Base-by-base conservation (phyloP, 1,140 invertebrate species). In the Forficula auricularia region DNA sequence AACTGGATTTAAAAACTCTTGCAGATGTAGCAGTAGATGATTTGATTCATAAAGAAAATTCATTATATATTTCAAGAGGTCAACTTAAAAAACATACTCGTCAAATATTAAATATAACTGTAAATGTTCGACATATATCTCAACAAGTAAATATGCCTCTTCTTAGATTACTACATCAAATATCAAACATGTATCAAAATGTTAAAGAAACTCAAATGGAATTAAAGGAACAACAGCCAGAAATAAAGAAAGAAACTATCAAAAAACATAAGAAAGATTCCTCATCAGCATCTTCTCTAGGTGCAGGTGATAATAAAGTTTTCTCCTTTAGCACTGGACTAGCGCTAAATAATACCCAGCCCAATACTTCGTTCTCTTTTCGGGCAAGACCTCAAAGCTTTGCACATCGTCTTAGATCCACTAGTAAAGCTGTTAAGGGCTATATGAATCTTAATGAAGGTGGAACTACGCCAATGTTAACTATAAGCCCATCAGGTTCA, bases 141-240 rank as follows among this genome's bases (percentile, higher is more conserved):
- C 87, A 91, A 54, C 82, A 88, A 63, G 79, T 90, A 6, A 96
- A 96, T 57, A 95, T 97, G 89, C 89, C 91, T 0, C 62, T 98
- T 30, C 61, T 98, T 16, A 65, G 92, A 42, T 67, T 98, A 16
- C 66, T 96, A 31, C 89, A 96, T 67, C 92, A 98, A 65, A 91
- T 98, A 49, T 86, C 81, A 49, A 92, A 90, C 47, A 94, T 97
- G 87, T 92, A 95, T 63, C 86, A 91, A 61, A 96, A 95, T 64
- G 87, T 94, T 3, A 88, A 90, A 55, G 86, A 92, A 55, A 94
- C 90, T 1, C 82, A 89, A 57, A 79, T 81, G 52, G 88, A 92
- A 52, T 65, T 96, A 38, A 79, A 75, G 53, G 80, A 75, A 48
- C 81, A 80, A 48, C 72, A 74, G 15, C 57, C 32, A 64, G 68